phyloP scores from a whole-genome alignment of 2,797 vertebrate species.

The Crenuchus spilurus region DNA sequence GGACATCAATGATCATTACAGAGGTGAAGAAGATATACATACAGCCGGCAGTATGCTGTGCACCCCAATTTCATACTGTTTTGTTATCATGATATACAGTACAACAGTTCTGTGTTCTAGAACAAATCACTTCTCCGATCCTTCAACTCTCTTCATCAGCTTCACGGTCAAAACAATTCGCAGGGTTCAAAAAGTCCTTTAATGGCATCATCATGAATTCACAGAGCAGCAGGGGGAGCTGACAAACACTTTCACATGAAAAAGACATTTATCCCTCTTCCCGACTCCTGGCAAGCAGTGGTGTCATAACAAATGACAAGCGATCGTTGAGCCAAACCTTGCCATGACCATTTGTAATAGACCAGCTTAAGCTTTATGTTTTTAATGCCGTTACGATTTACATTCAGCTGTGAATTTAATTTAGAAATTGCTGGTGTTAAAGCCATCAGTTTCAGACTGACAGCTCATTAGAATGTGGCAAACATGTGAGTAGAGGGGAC shows the following conservation, averaged over 20 bases:
- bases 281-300: conserved; percentile 14
- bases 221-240: conserved; percentile 15
- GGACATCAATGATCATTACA: too few relatives aligned
- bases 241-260: conserved; percentile 35
- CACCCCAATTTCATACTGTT: too few relatives aligned
- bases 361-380: conserved; percentile 35
- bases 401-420: conserved; percentile 60
- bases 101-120: background rate
- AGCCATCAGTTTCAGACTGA: conserved; percentile 56
- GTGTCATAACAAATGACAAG: conserved; percentile 21
- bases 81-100: background rate
- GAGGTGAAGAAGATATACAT: too few relatives aligned
- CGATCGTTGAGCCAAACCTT: conserved; percentile 36
- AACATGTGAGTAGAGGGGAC: conserved; percentile 25
- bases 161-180: conserved; percentile 8
- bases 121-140: conserved; percentile 24
- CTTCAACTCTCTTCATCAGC: background rate
- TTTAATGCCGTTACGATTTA: conserved; percentile 52
- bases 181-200: conserved; percentile 5
- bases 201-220: conserved; percentile 18
- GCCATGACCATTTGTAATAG: conserved; percentile 35
- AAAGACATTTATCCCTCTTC: conserved; percentile 31
- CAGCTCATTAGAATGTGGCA: conserved; percentile 59
- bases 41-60: too few relatives aligned
- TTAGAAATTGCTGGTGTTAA: conserved; percentile 60